These are phyloP conservation scores for Bufotes viridis DNA, from an alignment of 2,797 vertebrate genomes.

Conservation along the genomic window DNA sequence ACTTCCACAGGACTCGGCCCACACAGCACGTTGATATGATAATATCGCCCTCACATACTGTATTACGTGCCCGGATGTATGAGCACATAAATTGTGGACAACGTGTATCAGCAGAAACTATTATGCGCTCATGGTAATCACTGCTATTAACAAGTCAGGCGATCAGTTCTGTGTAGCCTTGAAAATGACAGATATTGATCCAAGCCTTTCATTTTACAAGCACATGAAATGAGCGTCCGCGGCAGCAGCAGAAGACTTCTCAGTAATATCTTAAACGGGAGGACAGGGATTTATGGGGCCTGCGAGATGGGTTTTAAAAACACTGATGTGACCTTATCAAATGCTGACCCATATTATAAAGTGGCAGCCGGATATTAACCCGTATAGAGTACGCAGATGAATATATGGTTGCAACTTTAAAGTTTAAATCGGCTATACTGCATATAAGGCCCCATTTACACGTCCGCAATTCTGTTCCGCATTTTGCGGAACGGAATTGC, in stretches of 20 bases:
- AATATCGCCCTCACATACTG: neutral
- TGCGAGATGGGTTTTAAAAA: neutral
- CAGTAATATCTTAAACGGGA: neutral
- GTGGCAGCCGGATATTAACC: neutral
- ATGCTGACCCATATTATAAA: neutral
- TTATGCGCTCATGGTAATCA: conserved; percentile 2
- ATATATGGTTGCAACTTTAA: neutral
- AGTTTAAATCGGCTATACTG: neutral
- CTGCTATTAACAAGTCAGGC: conserved; percentile 2
- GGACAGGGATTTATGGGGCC: neutral
- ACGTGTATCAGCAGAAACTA: neutral
- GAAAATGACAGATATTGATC: conserved; percentile 24
- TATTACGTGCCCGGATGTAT: neutral
- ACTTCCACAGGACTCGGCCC: neutral
- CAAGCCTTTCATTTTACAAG: conserved; percentile 3
- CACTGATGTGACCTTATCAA: neutral
- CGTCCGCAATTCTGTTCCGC: too few relatives aligned
- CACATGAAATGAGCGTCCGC: neutral
- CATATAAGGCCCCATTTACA: too few relatives aligned
- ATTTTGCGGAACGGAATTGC: too few relatives aligned
- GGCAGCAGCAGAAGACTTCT: neutral
- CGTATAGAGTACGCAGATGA: neutral
- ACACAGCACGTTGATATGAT: neutral
- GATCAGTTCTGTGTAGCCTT: neutral
- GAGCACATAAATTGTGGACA: conserved; percentile 4